Conservation (phyloP, 2,113 vertebrate genomes). For the Sinocyclocheilus rhinocerous region DNA sequence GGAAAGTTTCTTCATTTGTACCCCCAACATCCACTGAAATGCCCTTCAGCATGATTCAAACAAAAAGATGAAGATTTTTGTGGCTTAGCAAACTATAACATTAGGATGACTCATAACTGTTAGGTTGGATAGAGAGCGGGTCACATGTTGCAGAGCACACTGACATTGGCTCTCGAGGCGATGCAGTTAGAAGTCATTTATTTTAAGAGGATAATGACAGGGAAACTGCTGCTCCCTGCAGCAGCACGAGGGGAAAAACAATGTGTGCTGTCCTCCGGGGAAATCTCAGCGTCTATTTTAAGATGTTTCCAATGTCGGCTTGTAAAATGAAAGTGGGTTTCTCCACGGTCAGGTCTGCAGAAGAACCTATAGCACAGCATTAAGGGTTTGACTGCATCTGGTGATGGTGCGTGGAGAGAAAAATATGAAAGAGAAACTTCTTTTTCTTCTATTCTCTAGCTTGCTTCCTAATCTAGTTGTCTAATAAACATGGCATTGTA, state of each 20-base stretch:
- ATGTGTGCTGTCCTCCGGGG: conserved; percentile 3
- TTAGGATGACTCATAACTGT: conserved; percentile 25
- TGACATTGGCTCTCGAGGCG: background rate
- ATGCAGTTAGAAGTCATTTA: conserved; percentile 23
- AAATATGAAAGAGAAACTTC: background rate
- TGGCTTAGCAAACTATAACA: background rate
- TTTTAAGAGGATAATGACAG: conserved; percentile 16
- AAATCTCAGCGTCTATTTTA: conserved; percentile 16
- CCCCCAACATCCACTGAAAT: background rate
- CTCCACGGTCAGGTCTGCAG: background rate
- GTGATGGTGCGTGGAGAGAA: background rate
- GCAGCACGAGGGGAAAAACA: background rate
- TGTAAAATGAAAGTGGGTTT: conserved; percentile 15
- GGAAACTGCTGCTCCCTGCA: conserved; percentile 1
- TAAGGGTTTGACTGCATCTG: background rate
- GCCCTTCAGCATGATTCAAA: background rate
- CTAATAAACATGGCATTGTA: background rate
- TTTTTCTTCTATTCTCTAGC: background rate
- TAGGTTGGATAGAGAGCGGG: background rate
- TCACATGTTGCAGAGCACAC: background rate
- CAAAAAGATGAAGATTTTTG: background rate
- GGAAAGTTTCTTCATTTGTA: background rate
- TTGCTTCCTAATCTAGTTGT: background rate
- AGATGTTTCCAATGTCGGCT: background rate
- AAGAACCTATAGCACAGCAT: background rate